phyloP scores from a whole-genome alignment of 1,140 invertebrate species.

The Drosophila mayri region DNA sequence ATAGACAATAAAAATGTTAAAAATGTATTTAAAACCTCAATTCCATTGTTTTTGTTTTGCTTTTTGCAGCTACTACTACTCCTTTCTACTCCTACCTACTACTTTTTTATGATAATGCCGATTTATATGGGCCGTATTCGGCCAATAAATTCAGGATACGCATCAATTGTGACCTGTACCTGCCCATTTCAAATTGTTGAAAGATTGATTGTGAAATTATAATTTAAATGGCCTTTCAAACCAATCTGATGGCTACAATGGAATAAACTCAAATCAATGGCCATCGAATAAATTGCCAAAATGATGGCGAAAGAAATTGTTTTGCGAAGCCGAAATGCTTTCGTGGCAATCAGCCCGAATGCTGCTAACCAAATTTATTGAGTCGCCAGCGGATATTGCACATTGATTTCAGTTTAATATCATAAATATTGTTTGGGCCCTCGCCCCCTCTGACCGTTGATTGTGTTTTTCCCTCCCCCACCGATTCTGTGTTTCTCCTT shows the following conservation, averaged over 20 bases:
- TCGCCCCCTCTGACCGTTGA: neutral
- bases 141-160: neutral
- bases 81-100: too few relatives aligned
- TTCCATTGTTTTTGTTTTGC: too few relatives aligned
- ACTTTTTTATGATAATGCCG: neutral
- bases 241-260: constrained; percentile 26
- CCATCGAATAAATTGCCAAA: constrained; percentile 36
- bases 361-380: constrained; percentile 59
- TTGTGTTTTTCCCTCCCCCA: neutral
- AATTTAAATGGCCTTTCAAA: constrained; percentile 21
- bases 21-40: too few relatives aligned
- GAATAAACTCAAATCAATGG: constrained; percentile 30
- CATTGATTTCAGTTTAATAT: constrained; percentile 69
- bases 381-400: constrained; percentile 62
- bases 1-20: too few relatives aligned
- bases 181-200: constrained; percentile 7
- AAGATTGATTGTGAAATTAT: constrained; percentile 19
- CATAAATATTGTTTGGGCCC: constrained; percentile 57
- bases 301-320: constrained; percentile 16
- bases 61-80: too few relatives aligned
- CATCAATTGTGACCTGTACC: neutral
- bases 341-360: constrained; percentile 33
- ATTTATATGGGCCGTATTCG: neutral
- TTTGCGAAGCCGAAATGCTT: constrained; percentile 19
- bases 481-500: constrained; percentile 7